Evolutionary conservation across 2,888 invertebrate genomes (phyloP).

Genomic region (Melangyna quadrimaculata): DNA sequence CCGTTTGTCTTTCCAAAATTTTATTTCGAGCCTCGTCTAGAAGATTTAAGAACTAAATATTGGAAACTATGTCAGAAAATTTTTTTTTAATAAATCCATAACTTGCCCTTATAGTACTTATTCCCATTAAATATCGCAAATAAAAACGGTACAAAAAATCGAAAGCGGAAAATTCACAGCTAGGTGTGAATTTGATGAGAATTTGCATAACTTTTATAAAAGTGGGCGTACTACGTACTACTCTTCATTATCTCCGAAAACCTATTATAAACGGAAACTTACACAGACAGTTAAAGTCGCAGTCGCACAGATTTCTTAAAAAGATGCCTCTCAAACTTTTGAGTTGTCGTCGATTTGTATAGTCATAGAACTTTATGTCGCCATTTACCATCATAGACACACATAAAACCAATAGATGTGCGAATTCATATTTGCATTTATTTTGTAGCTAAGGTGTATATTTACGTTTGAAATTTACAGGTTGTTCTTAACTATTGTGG

Average conservation of each 20-base stretch:
- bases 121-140: neutral
- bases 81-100: neutral
- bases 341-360: neutral
- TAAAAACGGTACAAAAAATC: conserved; percentile 33
- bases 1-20: too few species aligned
- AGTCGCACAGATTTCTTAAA: neutral
- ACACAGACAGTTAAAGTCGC: neutral
- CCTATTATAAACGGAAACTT: neutral
- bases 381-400: neutral
- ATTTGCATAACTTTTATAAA: conserved; percentile 37
- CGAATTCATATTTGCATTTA: conserved; percentile 36
- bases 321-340: neutral
- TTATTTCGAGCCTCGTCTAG: too few species aligned
- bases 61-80: too few species aligned
- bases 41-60: too few species aligned
- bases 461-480: conserved; percentile 41
- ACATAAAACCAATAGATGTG: neutral
- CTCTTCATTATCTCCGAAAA: neutral
- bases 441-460: neutral
- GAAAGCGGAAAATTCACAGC: conserved; percentile 50
- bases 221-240: conserved; percentile 37
- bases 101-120: neutral
- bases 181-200: conserved; percentile 48
- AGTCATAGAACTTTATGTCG: neutral
- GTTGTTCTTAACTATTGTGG: conserved; percentile 46